These are phyloP conservation scores for Agriopis leucophaearia DNA, from an alignment of 2,888 invertebrate genomes.

Conservation along the genomic window DNA sequence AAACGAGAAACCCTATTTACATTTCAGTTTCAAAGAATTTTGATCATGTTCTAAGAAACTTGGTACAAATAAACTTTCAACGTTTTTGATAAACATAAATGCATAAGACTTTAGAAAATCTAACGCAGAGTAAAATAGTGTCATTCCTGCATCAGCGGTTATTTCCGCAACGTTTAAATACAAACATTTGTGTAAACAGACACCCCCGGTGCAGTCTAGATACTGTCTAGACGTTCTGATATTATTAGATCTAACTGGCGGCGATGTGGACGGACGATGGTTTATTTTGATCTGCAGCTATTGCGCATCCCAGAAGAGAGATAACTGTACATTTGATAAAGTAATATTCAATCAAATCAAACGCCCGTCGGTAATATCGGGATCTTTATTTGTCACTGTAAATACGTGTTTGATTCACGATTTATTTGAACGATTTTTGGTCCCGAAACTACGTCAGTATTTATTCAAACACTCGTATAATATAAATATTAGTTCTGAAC, in stretches of 20 bases:
- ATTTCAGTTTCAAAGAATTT: too few species aligned
- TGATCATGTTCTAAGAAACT: background rate
- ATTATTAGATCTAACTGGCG: constrained; percentile 40
- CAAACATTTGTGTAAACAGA: background rate
- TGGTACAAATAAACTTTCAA: background rate
- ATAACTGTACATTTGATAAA: background rate
- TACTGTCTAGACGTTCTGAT: constrained; percentile 33
- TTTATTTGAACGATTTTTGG: background rate
- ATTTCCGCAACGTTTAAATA: background rate
- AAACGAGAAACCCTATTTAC: too few species aligned
- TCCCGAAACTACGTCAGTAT: background rate
- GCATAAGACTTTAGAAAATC: background rate
- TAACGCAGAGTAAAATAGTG: background rate
- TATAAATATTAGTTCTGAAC: constrained; percentile 7
- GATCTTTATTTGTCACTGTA: background rate
- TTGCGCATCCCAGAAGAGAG: background rate
- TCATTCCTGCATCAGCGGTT: background rate
- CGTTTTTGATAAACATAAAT: too few species aligned
- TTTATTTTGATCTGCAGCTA: constrained; percentile 30
- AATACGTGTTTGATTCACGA: background rate
- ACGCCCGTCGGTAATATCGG: too few species aligned
- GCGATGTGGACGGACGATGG: constrained; percentile 10
- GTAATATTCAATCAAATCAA: background rate
- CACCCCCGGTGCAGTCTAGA: constrained; percentile 30
- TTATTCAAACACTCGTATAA: background rate